These are phyloP conservation scores for Apamea crenata DNA, from an alignment of 2,888 invertebrate species.

Conservation along the genomic window DNA sequence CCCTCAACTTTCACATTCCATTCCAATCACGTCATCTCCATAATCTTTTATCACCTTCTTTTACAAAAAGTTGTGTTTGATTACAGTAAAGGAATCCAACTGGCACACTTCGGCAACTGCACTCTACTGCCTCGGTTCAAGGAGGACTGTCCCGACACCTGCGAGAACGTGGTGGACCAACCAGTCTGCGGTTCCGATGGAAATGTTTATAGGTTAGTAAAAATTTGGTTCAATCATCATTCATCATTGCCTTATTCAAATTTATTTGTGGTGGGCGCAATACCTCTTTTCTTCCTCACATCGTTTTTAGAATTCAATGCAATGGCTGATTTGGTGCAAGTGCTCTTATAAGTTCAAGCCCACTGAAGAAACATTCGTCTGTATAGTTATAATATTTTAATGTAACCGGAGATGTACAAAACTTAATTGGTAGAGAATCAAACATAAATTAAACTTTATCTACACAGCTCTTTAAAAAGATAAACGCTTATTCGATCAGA, in stretches of 20 bases:
- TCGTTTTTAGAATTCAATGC: neutral
- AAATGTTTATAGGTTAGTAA: constrained; percentile 94
- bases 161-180: constrained; percentile 90
- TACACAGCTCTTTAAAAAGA: neutral
- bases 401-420: neutral
- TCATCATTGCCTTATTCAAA: neutral
- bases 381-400: neutral
- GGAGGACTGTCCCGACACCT: constrained; percentile 90
- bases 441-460: neutral
- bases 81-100: constrained; percentile 94
- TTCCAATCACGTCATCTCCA: neutral
- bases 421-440: neutral
- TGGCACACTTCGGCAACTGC: constrained; percentile 97
- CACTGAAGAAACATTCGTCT: neutral
- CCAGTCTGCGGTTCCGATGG: constrained; percentile 98
- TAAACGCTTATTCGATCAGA: neutral
- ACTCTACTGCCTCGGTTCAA: constrained; percentile 94
- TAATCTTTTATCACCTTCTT: neutral
- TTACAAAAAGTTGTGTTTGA: neutral
- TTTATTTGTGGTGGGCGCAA: neutral
- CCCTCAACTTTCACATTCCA: neutral
- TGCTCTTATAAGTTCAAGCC: neutral
- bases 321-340: neutral
- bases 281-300: neutral
- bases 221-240: neutral